Base-by-base conservation (phyloP, 2,888 invertebrate genomes). In the Cheilosia vulpina region DNA sequence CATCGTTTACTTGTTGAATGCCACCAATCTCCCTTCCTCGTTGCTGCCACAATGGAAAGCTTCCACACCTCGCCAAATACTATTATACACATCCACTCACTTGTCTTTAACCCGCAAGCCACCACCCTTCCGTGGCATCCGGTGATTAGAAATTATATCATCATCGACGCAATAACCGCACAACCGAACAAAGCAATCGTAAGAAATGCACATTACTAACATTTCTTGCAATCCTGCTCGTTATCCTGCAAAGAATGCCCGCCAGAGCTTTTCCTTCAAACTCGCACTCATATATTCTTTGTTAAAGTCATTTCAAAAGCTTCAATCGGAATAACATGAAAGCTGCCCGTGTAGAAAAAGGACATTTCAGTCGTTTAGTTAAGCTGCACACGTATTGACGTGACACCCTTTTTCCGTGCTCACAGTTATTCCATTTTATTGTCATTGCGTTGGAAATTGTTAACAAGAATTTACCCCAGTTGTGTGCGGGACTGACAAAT, bases 361-460 rank as follows among this genome's bases (percentile, higher is more conserved):
- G 78, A 83, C 38, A 65, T 69, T 68, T 78, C 75, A 87, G 87
- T 87, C 65, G 60, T 60, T 65, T 34, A 68, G 65, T 60, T 62
- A 52, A 60, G 60, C 60, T 75, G 73, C 66, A 78, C 66, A 43
- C 66, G 87, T 57, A 15, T 43, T 75, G 87, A 65, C 76, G 65
- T 71, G 78, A 60, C 66, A 68, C 68, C 68, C 13, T 52, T 63
- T 27, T 78, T 72, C 53, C 21, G 71, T 50, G 52, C 34, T 47
- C 34, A 45, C 21, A 50, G 19, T 50, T 21, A 24, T 15, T 52
- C 5, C 60, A 27, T 43, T 60, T 13, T 38, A 50, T 57, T 19
- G 57, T 50, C 17, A 38, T 27, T 58, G 27, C 13, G 15, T 41
- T 31, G 57, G n/a, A 3, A 7, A 31, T 21, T 7, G 27, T 43